Evolutionary conservation across 2,888 invertebrate genomes (phyloP).

Genomic region (Cheilosia urbana): DNA sequence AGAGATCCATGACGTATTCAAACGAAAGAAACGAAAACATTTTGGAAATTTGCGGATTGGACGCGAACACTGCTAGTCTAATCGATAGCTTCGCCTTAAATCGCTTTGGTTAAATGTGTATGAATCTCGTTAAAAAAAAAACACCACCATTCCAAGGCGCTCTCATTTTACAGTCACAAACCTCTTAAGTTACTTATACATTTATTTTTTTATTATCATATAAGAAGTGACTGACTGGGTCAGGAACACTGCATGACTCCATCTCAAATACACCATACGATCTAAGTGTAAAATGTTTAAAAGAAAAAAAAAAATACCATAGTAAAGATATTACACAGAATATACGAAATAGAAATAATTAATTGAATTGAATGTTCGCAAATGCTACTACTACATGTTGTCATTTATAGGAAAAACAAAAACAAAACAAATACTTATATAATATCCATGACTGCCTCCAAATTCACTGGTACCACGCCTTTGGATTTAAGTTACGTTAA

Average conservation of each 20-base stretch:
- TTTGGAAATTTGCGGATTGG: constrained; percentile 85
- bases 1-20: constrained; percentile 80
- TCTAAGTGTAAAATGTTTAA: no score
- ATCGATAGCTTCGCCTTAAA: constrained; percentile 84
- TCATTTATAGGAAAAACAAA: constrained; percentile 19
- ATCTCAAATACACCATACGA: no score
- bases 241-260: no score
- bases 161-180: neutral
- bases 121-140: neutral
- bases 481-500: constrained; percentile 65
- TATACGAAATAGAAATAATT: neutral
- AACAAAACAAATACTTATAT: constrained; percentile 15
- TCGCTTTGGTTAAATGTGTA: constrained; percentile 74
- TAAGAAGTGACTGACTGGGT: neutral
- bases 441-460: constrained; percentile 73
- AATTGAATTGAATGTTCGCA: neutral
- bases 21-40: constrained; percentile 79
- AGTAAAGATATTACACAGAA: neutral
- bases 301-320: neutral
- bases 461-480: constrained; percentile 71
- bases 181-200: no score
- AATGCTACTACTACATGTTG: constrained; percentile 6
- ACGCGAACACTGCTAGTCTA: constrained; percentile 84
- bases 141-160: neutral
- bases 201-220: no score